Base-by-base conservation (phyloP, 2,888 invertebrate species). In the Hypomecis punctinalis region DNA sequence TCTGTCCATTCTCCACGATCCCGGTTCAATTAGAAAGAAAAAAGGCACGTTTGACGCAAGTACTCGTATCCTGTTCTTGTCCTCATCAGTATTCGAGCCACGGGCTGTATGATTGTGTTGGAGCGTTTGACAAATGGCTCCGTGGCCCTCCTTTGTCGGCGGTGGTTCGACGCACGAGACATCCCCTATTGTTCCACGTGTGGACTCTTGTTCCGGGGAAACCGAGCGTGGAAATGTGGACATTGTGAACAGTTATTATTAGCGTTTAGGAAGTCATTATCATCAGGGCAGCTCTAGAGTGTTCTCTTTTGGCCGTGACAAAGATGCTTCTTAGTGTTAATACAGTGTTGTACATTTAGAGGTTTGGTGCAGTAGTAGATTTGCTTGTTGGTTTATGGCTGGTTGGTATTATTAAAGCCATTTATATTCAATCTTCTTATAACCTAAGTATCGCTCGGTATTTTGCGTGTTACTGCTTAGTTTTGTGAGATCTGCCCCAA, bases 111-210 rank as follows among this genome's bases (percentile, higher is more conserved):
- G 82, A 81, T 82, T 81, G 81, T 81, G 76, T 80, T 74, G 78
- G 76, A 76, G 72, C 75, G 80, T 79, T 82, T 86, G 87, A 88
- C 86, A 86, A 88, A 89, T 88, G 83, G 85, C 79, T 75, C 76
- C 80, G 78, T 84, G 82, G 71, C 74, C 72, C 63, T 73, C 79
- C 86, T 88, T 90, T 90, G 89, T 89, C 87, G 88, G 86, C 77
- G 71, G 72, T 66, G 75, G 78, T 80, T 79, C 79, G 80, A 83
- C 82, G 80, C 78, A 83, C 80, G 81, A 83, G 82, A 77, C 77
- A 82, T 81, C 80, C 78, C 79, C 85, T 77, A 76, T 70, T 70
- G 72, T 73, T 70, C 70, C 72, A 74, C 55, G 23, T 13, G 56
- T 73, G 73, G 75, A 55, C 70, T 75, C 76, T 76, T 76, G 80